phyloP scores from a whole-genome alignment of 2,888 invertebrate species.

The Drosophila mulleri region DNA sequence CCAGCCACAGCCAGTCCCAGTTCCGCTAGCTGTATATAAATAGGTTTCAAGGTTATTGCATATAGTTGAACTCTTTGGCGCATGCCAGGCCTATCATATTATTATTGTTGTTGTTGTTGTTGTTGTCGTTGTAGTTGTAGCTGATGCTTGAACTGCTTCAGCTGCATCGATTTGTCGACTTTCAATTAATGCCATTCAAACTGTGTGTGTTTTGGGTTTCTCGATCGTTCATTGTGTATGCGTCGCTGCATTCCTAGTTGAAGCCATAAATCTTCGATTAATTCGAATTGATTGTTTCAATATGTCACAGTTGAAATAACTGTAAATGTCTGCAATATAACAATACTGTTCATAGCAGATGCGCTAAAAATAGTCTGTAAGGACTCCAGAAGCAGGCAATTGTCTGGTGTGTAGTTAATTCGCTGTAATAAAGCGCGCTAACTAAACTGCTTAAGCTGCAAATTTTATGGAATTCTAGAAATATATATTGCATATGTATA shows the following conservation, averaged over 20 bases:
- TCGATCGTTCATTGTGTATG: slow-evolving; percentile 63
- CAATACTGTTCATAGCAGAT: neutral
- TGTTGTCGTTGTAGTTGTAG: neutral
- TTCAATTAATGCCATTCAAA: slow-evolving; percentile 64
- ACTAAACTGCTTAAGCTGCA: slow-evolving; percentile 4
- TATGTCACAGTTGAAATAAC: slow-evolving; percentile 12
- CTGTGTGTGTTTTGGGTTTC: slow-evolving; percentile 62
- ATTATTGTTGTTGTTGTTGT: neutral
- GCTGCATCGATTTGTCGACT: slow-evolving; percentile 67
- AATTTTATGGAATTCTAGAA: slow-evolving; percentile 4
- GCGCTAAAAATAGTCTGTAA: slow-evolving; percentile 19
- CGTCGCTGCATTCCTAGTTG: slow-evolving; percentile 40
- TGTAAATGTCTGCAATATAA: slow-evolving; percentile 20
- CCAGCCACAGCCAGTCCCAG: slow-evolving; percentile 34
- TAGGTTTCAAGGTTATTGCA: slow-evolving; percentile 71
- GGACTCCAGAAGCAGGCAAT: neutral
- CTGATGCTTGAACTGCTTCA: neutral
- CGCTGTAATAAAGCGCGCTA: neutral
- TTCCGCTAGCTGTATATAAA: slow-evolving; percentile 63
- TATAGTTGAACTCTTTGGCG: slow-evolving; percentile 41
- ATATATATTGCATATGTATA: neutral
- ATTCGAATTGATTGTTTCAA: slow-evolving; percentile 62
- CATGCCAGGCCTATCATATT: slow-evolving; percentile 17
- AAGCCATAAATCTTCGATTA: slow-evolving; percentile 71
- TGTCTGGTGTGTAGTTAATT: neutral